phyloP scores from a whole-genome alignment of 2,797 vertebrate genomes.

The Crypturellus tataupa region DNA sequence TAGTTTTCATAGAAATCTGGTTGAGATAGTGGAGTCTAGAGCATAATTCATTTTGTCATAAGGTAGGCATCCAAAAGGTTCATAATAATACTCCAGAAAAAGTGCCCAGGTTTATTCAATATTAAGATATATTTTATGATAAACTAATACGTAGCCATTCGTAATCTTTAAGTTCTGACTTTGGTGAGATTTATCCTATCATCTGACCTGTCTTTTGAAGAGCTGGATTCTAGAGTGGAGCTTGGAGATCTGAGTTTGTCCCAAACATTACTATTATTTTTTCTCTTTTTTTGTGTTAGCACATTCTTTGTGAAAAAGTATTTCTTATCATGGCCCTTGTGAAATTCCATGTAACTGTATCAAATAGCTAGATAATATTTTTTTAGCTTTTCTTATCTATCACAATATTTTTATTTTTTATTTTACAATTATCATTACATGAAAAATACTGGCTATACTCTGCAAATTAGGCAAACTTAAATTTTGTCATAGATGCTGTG shows the following conservation, averaged over 20 bases:
- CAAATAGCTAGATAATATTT: not conserved
- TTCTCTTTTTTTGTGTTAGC: not conserved
- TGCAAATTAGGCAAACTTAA: not conserved
- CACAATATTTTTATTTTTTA: not conserved
- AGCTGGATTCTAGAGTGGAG: not conserved
- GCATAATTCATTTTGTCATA: not conserved
- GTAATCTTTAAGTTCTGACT: too few species aligned
- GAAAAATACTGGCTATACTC: not conserved
- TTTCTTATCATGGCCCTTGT: not conserved
- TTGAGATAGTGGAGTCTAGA: not conserved
- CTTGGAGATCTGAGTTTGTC: not conserved
- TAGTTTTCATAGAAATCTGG: not conserved
- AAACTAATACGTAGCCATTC: not conserved
- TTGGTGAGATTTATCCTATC: too few species aligned
- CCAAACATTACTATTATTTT: not conserved
- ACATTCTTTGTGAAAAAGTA: not conserved
- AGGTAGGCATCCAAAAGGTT: not conserved
- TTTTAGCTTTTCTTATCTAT: not conserved
- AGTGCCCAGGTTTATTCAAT: not conserved
- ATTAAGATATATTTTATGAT: not conserved
- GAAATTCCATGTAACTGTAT: not conserved
- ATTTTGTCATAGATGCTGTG: not conserved
- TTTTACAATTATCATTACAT: not conserved
- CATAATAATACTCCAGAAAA: not conserved
- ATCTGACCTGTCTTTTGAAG: not conserved